These are phyloP conservation scores for Octodonta nipae DNA, from an alignment of 2,888 invertebrate species.

Conservation along the genomic window DNA sequence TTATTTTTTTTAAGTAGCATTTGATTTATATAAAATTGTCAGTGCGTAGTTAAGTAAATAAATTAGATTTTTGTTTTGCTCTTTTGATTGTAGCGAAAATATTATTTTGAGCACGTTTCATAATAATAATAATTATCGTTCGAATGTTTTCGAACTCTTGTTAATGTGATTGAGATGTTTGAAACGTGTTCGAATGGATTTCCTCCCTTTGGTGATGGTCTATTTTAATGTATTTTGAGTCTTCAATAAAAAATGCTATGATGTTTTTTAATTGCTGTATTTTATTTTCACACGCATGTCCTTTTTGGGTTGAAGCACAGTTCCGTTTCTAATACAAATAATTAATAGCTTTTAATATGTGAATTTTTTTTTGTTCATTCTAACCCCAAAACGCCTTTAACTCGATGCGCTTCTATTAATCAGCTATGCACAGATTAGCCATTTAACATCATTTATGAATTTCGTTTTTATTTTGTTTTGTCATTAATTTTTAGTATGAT, in stretches of 20 bases:
- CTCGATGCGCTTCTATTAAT: too few relatives aligned
- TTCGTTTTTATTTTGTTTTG: too few relatives aligned
- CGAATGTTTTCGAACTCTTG: slow-evolving; percentile 5
- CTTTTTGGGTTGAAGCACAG: slow-evolving; percentile 21
- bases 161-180: slow-evolving; percentile 12
- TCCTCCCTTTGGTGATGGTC: slow-evolving; percentile 30
- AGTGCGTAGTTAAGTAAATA: slow-evolving; percentile 22
- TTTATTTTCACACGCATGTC: slow-evolving; percentile 33
- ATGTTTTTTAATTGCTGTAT: slow-evolving; percentile 32
- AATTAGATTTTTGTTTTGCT: slow-evolving; percentile 21
- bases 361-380: too few relatives aligned
- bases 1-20: slow-evolving; percentile 16
- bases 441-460: too few relatives aligned
- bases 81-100: slow-evolving; percentile 18
- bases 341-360: too few relatives aligned
- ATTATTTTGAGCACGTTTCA: slow-evolving; percentile 22
- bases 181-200: slow-evolving; percentile 6
- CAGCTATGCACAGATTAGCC: too few relatives aligned
- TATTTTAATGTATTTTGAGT: slow-evolving; percentile 28
- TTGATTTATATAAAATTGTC: slow-evolving; percentile 20
- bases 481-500: too few relatives aligned
- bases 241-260: slow-evolving; percentile 35
- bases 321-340: slow-evolving; percentile 7
- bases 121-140: slow-evolving; percentile 7
- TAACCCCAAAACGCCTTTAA: too few relatives aligned